Conservation (phyloP, 1,140 invertebrate species). For the Lordiphosa stackelbergi region DNA sequence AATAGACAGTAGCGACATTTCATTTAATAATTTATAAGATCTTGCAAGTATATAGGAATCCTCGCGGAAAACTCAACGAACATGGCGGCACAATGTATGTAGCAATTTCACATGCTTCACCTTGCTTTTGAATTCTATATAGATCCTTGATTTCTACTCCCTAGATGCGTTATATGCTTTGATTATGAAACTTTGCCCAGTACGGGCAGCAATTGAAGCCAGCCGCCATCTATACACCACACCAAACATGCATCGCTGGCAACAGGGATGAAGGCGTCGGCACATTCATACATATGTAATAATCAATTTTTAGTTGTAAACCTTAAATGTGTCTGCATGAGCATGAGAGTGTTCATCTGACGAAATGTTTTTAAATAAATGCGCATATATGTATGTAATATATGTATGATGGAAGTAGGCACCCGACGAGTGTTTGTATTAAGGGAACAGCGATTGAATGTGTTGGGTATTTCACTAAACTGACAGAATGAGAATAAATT, state of each 20-base stretch:
- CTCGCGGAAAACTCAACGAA: too few species aligned
- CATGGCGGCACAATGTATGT: constrained; percentile 80
- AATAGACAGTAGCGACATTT: constrained; percentile 81
- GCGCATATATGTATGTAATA: constrained; percentile 72
- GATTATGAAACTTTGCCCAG: constrained; percentile 19
- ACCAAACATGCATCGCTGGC: constrained; percentile 1
- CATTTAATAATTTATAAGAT: too few species aligned
- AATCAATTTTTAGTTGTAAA: constrained; percentile 42
- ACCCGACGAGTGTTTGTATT: not conserved
- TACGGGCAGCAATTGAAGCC: constrained; percentile 8
- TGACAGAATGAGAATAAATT: too few species aligned
- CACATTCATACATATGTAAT: constrained; percentile 9
- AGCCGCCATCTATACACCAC: constrained; percentile 3
- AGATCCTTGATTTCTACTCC: not conserved
- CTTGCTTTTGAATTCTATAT: not conserved
- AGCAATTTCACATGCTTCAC: not conserved
- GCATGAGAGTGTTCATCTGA: constrained; percentile 48
- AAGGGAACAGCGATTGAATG: too few species aligned
- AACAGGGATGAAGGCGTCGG: constrained; percentile 8
- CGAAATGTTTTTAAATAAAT: constrained; percentile 62
- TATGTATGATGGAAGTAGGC: constrained; percentile 47
- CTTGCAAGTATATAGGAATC: too few species aligned
- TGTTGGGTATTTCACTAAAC: too few species aligned
- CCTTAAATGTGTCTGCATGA: constrained; percentile 4
- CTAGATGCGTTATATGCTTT: constrained; percentile 58